Base-by-base conservation (phyloP, 2,113 vertebrate genomes). In the Protobothrops flavoviridis region DNA sequence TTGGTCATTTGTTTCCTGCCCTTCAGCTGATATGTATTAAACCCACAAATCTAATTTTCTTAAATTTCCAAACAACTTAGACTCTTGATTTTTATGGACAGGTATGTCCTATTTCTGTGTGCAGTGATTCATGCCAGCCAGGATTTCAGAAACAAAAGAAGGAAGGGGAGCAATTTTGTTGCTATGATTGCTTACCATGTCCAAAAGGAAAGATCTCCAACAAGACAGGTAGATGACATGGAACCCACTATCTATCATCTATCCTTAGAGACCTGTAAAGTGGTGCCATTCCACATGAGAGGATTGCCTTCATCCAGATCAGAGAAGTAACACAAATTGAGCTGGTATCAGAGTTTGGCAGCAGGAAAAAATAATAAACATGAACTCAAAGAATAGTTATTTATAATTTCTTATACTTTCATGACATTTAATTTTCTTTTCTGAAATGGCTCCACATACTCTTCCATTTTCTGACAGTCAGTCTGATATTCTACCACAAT, bases 171-270 rank as follows among this genome's bases (percentile, higher is more conserved):
- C 57, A 86, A 59, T 91, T 91, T 87, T 91, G 91, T 45, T 91
- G 91, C 91, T 86, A 86, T 56, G 29, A 59, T 20, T 91, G 91
- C 21, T 10, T 2, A 6, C 74, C 53, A 12, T 91, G 91, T 20
- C 91, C 91, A 87, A 81, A 87, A 86, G 81, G 91, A 17, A 91
- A 91, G 81, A 91, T 91, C 21, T 86, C 91, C 3, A 91, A 91
- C 15, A 2, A 29, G 11, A 91, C 33, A 2, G 81, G 91, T 91
- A 91, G 53, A 39, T 86, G 43, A 33, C 13, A 81, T 81, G 33
- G 69, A 6, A 81, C 6, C n/a, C 6, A 7, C n/a, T 52, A 21
- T 90, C 12, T 11, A 23, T 24, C 24, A 17, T 17, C 13, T 53
- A 1, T 15, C 29, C 0, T 39, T 8, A 81, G 69, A 6, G 17